Evolutionary conservation across 2,888 invertebrate genomes (phyloP), one percentile per base, ranked within the genome.

Genomic region (Ferrisia virgata): DNA sequence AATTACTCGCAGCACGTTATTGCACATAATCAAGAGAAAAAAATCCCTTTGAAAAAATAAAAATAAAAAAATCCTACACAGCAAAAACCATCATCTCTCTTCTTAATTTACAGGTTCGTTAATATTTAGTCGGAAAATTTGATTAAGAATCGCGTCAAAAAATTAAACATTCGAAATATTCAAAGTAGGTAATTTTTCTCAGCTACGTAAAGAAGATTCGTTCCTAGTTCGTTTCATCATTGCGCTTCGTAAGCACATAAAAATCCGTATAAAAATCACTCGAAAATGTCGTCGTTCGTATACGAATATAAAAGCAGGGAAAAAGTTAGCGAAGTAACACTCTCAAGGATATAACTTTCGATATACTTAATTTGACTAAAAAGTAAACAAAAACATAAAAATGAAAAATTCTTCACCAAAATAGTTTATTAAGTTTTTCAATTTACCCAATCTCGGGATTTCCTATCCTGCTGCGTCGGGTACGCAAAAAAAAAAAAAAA

Each of bases 361-460:
- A 36, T 36, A n/a, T n/a, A n/a, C n/a, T 36, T 33, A 36, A 33
- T 76, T 36, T 33, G 36, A 76, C 31, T 36, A 76, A 18, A 76
- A 76, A 76, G 72, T 76, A 76, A 76, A 76, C 72, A 76, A 33
- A 76, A 33, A 76, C 18, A 9, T 76, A 36, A 36, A 76, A 64
- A 76, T 33, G 72, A 76, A 36, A 53, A 76, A 33, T 76, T 76
- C 9, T 76, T 36, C 33, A 9, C 36, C 72, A 36, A 76, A 36
- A 76, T 76, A 76, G 72, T 76, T 69, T 76, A 76, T 76, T 36
- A 36, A 76, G 33, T 76, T 76, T 76, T 76, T 36, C 72, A 76
- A 76, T 76, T 76, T 33, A 76, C 72, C 9, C 72, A 18, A 36
- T 76, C 72, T 33, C 72, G 28, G 2, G 13, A 4, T 15, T 15